Evolutionary conservation across 2,113 vertebrate species (phyloP).

Genomic region (Oxyruncus cristatus): DNA sequence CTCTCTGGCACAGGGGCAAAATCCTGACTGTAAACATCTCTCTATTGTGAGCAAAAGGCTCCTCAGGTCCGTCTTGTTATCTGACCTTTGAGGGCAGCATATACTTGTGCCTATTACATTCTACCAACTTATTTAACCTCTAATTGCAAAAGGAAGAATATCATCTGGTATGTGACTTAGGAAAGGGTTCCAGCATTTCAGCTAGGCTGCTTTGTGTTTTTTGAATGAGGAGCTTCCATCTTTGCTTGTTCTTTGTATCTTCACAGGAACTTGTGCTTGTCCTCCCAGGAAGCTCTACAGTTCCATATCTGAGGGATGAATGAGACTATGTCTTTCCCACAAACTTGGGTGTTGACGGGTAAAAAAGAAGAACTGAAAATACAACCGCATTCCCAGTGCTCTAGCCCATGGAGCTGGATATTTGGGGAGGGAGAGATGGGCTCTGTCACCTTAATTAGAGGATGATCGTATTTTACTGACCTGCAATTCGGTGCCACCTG

Average conservation of each 20-base stretch:
- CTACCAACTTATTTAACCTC: background rate
- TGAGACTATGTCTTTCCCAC: background rate
- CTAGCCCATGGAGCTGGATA: background rate
- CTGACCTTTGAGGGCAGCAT: background rate
- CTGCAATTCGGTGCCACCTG: slow-evolving; percentile 89
- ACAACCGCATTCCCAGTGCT: background rate
- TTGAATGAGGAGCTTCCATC: background rate
- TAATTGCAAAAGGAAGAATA: background rate
- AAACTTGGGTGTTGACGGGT: background rate
- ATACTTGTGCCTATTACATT: background rate
- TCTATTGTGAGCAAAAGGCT: background rate
- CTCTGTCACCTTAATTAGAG: background rate
- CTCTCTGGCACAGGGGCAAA: background rate
- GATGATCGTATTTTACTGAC: slow-evolving; percentile 62
- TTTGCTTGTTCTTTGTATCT: background rate
- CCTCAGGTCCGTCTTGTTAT: background rate
- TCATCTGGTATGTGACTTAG: rapidly evolving
- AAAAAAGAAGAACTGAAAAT: background rate
- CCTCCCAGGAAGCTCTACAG: background rate
- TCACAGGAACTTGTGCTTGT: background rate
- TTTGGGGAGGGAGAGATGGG: background rate
- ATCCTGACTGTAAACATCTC: background rate
- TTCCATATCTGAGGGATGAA: background rate
- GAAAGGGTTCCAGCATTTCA: background rate
- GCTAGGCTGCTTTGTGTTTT: background rate